These are phyloP conservation scores for Neoascia interrupta DNA, from an alignment of 2,888 invertebrate species.

Conservation along the genomic window DNA sequence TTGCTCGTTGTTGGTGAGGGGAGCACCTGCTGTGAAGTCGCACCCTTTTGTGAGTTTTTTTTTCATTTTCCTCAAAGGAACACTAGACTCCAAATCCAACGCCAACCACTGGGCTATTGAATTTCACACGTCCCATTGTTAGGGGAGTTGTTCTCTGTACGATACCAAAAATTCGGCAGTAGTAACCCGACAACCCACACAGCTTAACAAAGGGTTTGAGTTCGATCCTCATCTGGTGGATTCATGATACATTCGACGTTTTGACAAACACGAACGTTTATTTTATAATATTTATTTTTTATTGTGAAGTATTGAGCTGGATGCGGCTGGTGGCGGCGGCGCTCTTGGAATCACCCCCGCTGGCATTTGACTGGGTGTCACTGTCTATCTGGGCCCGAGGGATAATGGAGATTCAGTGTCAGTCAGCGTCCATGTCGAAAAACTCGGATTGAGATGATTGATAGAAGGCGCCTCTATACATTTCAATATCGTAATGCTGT, in stretches of 20 bases:
- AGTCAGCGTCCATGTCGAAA: conserved; percentile 30
- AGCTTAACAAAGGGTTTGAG: not conserved
- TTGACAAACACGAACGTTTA: conserved; percentile 18
- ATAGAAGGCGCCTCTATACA: conserved; percentile 51
- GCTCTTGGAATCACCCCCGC: conserved; percentile 24
- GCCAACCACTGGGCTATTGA: conserved; percentile 30
- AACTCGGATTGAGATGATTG: conserved; percentile 45
- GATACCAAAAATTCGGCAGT: conserved; percentile 28
- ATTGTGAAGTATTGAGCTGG: not conserved
- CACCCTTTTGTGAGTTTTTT: conserved; percentile 23
- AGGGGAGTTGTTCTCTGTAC: not conserved
- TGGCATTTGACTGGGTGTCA: conserved; percentile 31
- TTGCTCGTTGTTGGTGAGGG: not conserved
- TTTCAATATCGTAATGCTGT: conserved; percentile 20
- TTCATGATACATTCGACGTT: conserved; percentile 12
- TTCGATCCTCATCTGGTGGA: conserved; percentile 3
- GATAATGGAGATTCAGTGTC: conserved; percentile 56
- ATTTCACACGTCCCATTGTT: conserved; percentile 14
- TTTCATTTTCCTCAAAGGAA: not conserved
- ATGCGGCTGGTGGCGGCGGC: too few species aligned
- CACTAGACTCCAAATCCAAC: not conserved
- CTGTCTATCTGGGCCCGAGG: not conserved
- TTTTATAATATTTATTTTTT: conserved; percentile 25
- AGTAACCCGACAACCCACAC: not conserved
- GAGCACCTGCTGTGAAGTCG: conserved; percentile 43